These are phyloP conservation scores for Nematolebias whitei DNA, from an alignment of 2,113 vertebrate genomes.

Conservation along the genomic window DNA sequence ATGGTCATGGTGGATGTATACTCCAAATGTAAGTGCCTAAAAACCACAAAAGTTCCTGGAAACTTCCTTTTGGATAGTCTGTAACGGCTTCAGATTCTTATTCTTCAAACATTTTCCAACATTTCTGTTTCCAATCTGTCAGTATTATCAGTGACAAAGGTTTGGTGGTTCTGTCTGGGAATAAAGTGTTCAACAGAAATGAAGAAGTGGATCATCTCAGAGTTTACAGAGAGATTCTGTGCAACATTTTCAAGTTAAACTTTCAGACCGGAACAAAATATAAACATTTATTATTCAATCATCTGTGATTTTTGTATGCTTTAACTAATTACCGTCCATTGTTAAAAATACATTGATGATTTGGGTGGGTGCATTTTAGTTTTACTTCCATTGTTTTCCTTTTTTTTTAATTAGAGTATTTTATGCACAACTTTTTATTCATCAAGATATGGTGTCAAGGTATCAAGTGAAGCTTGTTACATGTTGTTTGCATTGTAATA, in stretches of 20 bases:
- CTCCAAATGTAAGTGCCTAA: constrained; percentile 61
- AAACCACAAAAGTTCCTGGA: constrained; percentile 14
- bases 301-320: no score
- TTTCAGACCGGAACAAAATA: no score
- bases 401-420: no score
- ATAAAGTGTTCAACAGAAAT: neutral
- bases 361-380: no score
- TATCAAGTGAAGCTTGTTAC: no score
- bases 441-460: no score
- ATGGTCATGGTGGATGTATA: constrained; percentile 62
- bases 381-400: no score
- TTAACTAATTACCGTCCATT: no score
- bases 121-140: neutral
- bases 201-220: neutral
- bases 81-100: neutral
- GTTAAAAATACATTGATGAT: no score
- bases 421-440: no score
- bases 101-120: neutral
- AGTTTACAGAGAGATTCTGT: neutral
- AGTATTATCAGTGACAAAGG: constrained; percentile 9
- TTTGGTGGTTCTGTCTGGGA: neutral
- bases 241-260: no score
- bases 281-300: no score
- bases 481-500: neutral
- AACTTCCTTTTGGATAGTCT: neutral